Evolutionary conservation across 1,140 invertebrate species (phyloP).

Genomic region (Achroia grisella): DNA sequence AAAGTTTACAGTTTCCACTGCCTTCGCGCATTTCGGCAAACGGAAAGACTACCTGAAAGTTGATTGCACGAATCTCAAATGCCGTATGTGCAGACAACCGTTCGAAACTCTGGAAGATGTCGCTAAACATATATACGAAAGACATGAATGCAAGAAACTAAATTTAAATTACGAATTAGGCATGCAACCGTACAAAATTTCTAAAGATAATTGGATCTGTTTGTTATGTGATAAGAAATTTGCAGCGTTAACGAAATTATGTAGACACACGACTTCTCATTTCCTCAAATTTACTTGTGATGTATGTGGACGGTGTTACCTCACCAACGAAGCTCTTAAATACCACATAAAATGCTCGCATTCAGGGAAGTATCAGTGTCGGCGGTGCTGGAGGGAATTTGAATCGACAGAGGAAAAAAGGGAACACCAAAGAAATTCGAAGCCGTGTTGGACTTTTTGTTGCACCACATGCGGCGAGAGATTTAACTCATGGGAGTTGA

Average conservation of each 20-base stretch:
- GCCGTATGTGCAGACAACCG: conserved; percentile 24
- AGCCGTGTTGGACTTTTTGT: conserved; percentile 43
- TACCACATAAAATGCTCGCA: conserved; percentile 52
- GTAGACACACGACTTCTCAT: conserved; percentile 48
- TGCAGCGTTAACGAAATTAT: conserved; percentile 33
- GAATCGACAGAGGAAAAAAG: conserved; percentile 29
- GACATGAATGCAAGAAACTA: conserved; percentile 20
- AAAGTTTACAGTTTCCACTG: conserved; percentile 30
- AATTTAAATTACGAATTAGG: conserved; percentile 31
- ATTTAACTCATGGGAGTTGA: conserved; percentile 49
- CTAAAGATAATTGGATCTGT: conserved; percentile 42
- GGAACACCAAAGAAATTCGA: conserved; percentile 34
- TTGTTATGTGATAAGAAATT: conserved; percentile 41
- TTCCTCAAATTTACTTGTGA: conserved; percentile 55
- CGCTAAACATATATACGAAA: conserved; percentile 29
- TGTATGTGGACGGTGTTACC: conserved; percentile 45
- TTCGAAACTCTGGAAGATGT: conserved; percentile 26
- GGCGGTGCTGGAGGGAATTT: conserved; percentile 52
- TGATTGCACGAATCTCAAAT: conserved; percentile 33
- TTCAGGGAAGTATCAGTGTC: conserved; percentile 35
- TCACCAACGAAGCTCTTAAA: conserved; percentile 41
- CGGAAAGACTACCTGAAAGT: conserved; percentile 41
- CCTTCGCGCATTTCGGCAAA: conserved; percentile 29
- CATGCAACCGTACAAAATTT: conserved; percentile 44
- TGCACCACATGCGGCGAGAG: conserved; percentile 44